Percentiles rank a stretch among this genome's conserved stretches.
phyloP scores from a whole-genome alignment of 2,797 vertebrate genomes.

The Cheirogaleus major region DNA sequence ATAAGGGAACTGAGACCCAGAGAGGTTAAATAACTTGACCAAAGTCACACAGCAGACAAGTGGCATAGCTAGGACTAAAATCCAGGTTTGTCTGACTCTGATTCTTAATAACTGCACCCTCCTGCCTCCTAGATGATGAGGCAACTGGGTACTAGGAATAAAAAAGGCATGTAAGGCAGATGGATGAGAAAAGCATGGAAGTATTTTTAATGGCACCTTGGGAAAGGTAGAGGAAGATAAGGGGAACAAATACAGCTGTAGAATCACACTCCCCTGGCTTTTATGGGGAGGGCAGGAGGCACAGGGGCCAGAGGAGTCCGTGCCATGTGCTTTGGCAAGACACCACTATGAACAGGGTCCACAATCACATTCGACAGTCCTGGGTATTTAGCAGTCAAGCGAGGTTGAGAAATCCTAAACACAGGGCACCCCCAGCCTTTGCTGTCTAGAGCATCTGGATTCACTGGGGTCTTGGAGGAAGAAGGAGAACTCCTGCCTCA shows the following conservation, averaged over 20 bases:
- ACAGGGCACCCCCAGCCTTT: not conserved
- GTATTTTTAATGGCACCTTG: not conserved
- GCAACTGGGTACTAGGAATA: not conserved
- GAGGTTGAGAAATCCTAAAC: not conserved
- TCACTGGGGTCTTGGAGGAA: not conserved
- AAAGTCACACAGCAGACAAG: not conserved
- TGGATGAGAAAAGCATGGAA: not conserved
- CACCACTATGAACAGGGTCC: not conserved
- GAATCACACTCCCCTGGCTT: rapidly evolving
- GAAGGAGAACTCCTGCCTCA: not conserved
- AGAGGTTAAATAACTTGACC: not conserved
- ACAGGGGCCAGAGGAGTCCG: not conserved
- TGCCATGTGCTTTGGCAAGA: not conserved
- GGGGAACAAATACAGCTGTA: not conserved
- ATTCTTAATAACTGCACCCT: not conserved
- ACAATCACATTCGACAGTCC: not conserved
- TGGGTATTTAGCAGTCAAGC: not conserved
- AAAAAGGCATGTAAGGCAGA: not conserved
- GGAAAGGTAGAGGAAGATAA: not conserved
- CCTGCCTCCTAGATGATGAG: not conserved
- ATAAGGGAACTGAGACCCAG: not conserved
- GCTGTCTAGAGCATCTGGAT: not conserved
- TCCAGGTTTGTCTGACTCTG: not conserved
- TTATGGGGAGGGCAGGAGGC: not conserved
- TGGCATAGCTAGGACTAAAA: not conserved